Conservation (phyloP, 2,113 vertebrate species). For the Podilymbus podiceps region DNA sequence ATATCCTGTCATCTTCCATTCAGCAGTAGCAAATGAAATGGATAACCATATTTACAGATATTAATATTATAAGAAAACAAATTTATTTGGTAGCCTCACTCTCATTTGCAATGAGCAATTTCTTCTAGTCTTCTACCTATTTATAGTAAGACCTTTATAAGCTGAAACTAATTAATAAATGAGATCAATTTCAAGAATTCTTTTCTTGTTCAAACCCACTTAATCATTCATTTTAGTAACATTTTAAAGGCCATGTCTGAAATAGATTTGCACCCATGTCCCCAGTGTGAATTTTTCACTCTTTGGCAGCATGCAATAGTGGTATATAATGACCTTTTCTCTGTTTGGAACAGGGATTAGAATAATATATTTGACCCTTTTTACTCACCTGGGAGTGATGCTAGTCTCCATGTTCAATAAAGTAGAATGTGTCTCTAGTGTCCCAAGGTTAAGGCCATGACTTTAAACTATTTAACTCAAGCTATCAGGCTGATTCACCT, state of each 20-base stretch:
- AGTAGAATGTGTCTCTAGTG: slow-evolving; percentile 79
- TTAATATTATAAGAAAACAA: slow-evolving; percentile 63
- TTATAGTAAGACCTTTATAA: slow-evolving; percentile 81
- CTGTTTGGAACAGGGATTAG: slow-evolving; percentile 84
- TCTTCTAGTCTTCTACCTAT: slow-evolving; percentile 71
- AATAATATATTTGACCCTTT: slow-evolving; percentile 86
- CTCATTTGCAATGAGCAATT: slow-evolving; percentile 70
- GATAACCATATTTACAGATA: slow-evolving; percentile 19
- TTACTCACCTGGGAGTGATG: slow-evolving; percentile 79
- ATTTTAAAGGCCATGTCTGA: slow-evolving; percentile 81
- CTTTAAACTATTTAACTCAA: slow-evolving; percentile 79
- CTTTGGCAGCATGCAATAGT: slow-evolving; percentile 72
- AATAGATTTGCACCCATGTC: slow-evolving; percentile 80
- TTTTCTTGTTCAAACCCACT: slow-evolving; percentile 75
- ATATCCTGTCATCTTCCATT: neutral
- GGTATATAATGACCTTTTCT: slow-evolving; percentile 82
- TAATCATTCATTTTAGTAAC: slow-evolving; percentile 81
- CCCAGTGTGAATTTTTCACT: slow-evolving; percentile 79
- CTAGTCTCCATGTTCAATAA: slow-evolving; percentile 79
- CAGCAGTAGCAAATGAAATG: neutral
- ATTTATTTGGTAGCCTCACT: slow-evolving; percentile 45
- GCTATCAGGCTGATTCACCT: slow-evolving; percentile 71
- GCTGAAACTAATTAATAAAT: slow-evolving; percentile 81
- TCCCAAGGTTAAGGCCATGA: slow-evolving; percentile 80
- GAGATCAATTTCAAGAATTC: slow-evolving; percentile 78